A percentile compares a stretch with the other conserved stretches of the same genome.
Conservation (phyloP, 2,797 vertebrate genomes). For the Triplophysa bombifrons region DNA sequence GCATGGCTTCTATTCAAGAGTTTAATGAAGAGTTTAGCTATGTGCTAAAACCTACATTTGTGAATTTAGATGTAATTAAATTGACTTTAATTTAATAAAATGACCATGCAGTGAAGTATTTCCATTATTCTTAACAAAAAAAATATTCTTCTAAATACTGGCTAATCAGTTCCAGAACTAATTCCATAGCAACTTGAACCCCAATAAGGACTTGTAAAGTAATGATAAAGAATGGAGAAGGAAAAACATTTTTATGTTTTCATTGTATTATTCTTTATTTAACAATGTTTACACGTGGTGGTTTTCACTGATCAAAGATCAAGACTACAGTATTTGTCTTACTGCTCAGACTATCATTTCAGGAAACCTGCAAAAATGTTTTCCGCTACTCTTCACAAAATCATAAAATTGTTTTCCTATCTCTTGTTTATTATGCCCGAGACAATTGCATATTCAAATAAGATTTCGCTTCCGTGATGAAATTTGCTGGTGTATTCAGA, state of each 20-base stretch:
- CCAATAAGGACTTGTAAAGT: slow-evolving; percentile 11
- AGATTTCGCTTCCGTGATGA: slow-evolving; percentile 17
- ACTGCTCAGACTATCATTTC: slow-evolving; percentile 14
- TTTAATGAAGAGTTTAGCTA: neutral
- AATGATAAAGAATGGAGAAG: slow-evolving; percentile 30
- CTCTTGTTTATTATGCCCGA: slow-evolving; percentile 20
- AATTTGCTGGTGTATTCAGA: slow-evolving; percentile 33
- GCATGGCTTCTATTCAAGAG: neutral
- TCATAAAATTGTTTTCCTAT: slow-evolving; percentile 10
- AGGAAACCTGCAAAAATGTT: slow-evolving; percentile 29
- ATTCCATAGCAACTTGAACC: slow-evolving; percentile 36
- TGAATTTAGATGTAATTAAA: neutral
- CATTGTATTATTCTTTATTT: slow-evolving; percentile 37
- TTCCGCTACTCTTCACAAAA: slow-evolving; percentile 34
- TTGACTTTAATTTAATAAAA: too few species aligned
- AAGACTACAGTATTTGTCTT: slow-evolving; percentile 24
- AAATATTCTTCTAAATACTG: neutral
- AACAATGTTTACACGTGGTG: slow-evolving; percentile 38
- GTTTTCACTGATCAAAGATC: slow-evolving; percentile 14
- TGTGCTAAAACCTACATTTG: neutral
- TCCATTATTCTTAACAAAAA: neutral
- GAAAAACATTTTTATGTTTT: neutral
- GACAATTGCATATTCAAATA: slow-evolving; percentile 41
- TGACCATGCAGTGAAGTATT: neutral
- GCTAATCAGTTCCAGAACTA: slow-evolving; percentile 23